Evolutionary conservation across 2,797 vertebrate genomes (phyloP).

Genomic region (Danio tinwini): DNA sequence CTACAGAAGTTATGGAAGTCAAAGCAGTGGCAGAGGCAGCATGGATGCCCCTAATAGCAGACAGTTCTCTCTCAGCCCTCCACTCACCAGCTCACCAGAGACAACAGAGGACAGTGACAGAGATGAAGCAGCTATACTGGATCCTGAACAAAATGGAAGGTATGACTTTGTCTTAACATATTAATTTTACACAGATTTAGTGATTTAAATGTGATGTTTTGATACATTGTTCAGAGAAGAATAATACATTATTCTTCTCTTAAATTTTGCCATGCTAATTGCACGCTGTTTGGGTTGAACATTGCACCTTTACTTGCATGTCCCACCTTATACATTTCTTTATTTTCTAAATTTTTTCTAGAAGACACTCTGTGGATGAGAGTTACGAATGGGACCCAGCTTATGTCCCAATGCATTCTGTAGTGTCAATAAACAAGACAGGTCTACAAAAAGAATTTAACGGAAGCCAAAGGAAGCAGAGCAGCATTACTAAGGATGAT

Average conservation of each 20-base stretch:
- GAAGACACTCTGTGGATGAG: slow-evolving; percentile 90
- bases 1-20: slow-evolving; percentile 83
- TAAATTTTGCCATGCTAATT: neutral
- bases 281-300: neutral
- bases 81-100: slow-evolving; percentile 68
- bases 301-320: neutral
- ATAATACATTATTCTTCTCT: neutral
- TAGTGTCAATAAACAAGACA: slow-evolving; percentile 64
- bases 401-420: slow-evolving; percentile 80
- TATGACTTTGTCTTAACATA: slow-evolving; percentile 51
- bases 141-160: slow-evolving; percentile 65
- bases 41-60: slow-evolving; percentile 74
- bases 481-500: slow-evolving; percentile 19
- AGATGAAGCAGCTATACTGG: slow-evolving; percentile 55
- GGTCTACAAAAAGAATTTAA: slow-evolving; percentile 45
- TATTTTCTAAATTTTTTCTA: slow-evolving; percentile 69
- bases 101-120: slow-evolving; percentile 65
- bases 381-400: slow-evolving; percentile 92
- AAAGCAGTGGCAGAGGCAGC: slow-evolving; percentile 93
- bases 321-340: neutral
- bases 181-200: neutral
- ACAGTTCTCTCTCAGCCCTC: slow-evolving; percentile 73
- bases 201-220: neutral
- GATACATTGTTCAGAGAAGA: too few species aligned
- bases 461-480: slow-evolving; percentile 21